Evolutionary conservation across 1,140 invertebrate genomes (phyloP).

Genomic region (Neelides sp.): DNA sequence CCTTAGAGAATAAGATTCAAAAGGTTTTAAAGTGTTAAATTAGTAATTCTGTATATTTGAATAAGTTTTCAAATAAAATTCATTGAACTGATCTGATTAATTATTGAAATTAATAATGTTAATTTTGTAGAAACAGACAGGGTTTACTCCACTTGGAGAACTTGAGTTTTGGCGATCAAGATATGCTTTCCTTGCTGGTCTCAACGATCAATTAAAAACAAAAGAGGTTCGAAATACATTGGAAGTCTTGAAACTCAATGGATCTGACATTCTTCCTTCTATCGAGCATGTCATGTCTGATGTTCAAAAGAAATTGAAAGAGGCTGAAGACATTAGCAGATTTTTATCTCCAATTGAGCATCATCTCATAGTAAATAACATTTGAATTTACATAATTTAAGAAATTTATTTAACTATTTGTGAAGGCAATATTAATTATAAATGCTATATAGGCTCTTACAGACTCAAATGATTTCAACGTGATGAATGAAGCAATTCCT

Average conservation of each 20-base stretch:
- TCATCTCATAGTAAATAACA: slow-evolving; percentile 55
- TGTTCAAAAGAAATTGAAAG: slow-evolving; percentile 53
- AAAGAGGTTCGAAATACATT: slow-evolving; percentile 49
- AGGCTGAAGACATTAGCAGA: slow-evolving; percentile 70
- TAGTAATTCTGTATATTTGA: not conserved
- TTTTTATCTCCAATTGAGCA: slow-evolving; percentile 66
- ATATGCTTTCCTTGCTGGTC: slow-evolving; percentile 55
- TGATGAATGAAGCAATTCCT: slow-evolving; percentile 56
- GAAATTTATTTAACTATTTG: not conserved
- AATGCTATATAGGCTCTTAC: slow-evolving; percentile 49
- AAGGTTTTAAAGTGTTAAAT: slow-evolving; percentile 4
- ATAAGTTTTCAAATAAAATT: slow-evolving; percentile 11
- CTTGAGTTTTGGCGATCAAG: slow-evolving; percentile 69
- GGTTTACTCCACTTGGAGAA: slow-evolving; percentile 62
- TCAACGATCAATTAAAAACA: slow-evolving; percentile 67
- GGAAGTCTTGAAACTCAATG: slow-evolving; percentile 41
- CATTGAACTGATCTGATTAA: slow-evolving; percentile 28
- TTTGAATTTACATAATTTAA: slow-evolving; percentile 12
- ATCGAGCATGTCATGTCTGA: slow-evolving; percentile 45
- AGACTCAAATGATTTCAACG: slow-evolving; percentile 53
- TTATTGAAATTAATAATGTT: not conserved
- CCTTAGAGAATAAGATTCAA: slow-evolving; percentile 33
- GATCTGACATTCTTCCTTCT: slow-evolving; percentile 39
- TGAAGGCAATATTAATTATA: slow-evolving; percentile 1
- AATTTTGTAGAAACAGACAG: slow-evolving; percentile 38